Evolutionary conservation across 2,797 vertebrate species (phyloP).

Genomic region (Melanitta fusca): DNA sequence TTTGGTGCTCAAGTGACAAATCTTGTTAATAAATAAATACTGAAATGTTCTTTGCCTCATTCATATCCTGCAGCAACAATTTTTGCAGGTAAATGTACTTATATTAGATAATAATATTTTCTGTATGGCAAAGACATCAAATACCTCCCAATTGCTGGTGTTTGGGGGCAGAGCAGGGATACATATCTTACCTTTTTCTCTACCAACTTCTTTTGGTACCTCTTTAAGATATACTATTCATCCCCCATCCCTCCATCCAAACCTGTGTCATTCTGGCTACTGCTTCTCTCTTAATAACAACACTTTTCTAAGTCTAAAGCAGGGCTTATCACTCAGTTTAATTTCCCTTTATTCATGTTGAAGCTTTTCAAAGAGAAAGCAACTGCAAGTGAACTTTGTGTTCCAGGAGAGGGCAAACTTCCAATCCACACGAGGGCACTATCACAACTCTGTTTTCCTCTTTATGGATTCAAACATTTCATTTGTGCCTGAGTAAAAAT

Average conservation of each 20-base stretch:
- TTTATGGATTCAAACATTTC: background rate
- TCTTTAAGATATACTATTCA: background rate
- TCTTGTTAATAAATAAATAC: background rate
- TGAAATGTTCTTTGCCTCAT: background rate
- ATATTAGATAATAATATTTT: background rate
- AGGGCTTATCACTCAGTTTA: background rate
- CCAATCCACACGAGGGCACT: conserved; percentile 43
- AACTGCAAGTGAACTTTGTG: background rate
- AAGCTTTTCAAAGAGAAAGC: background rate
- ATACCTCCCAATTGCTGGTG: background rate
- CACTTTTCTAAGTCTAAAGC: background rate
- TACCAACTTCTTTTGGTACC: background rate
- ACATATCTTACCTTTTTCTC: background rate
- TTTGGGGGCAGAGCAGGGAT: background rate
- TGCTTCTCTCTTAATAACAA: background rate
- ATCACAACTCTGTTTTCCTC: background rate
- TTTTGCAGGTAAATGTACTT: background rate
- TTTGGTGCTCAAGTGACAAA: background rate
- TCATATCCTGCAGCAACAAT: background rate
- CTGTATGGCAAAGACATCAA: background rate
- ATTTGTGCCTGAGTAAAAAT: background rate
- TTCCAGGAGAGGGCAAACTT: background rate
- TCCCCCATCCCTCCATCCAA: background rate
- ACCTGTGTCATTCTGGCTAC: background rate
- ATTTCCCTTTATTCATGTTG: background rate